Evolutionary conservation across 2,113 vertebrate species (phyloP).

Genomic region (Halcyon malimbica): DNA sequence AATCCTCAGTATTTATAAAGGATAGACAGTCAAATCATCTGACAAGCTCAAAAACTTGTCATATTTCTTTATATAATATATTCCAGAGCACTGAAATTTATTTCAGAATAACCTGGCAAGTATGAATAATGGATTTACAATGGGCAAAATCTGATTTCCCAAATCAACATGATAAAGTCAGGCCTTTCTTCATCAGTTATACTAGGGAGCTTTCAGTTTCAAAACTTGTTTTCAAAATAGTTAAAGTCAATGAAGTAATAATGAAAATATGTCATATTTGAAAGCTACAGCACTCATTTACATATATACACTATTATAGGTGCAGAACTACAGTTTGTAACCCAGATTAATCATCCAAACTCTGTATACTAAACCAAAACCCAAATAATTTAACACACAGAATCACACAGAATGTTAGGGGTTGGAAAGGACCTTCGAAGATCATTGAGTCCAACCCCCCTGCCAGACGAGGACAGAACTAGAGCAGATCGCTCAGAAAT

Average conservation of each 20-base stretch:
- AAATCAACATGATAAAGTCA: background rate
- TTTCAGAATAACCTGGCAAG: slow-evolving; percentile 2
- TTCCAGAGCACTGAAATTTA: background rate
- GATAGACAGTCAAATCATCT: slow-evolving; percentile 13
- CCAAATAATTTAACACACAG: background rate
- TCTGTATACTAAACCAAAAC: background rate
- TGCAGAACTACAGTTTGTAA: background rate
- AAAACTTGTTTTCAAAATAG: background rate
- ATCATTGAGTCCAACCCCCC: no score
- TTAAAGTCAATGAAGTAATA: background rate
- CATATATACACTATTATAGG: background rate
- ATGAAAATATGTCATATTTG: background rate
- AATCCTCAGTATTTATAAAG: background rate
- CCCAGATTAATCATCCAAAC: accelerated
- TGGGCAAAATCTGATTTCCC: slow-evolving; percentile 5
- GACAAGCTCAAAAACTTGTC: slow-evolving; percentile 36
- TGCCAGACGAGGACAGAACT: no score
- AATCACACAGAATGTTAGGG: no score
- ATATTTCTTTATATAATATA: background rate
- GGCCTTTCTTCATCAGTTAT: background rate
- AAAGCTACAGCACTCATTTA: background rate
- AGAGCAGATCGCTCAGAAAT: no score
- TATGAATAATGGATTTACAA: slow-evolving; percentile 20
- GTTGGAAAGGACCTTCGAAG: no score
- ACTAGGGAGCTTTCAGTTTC: background rate